A percentile compares a stretch with the other conserved stretches of the same genome.
Conservation (phyloP, 2,888 invertebrate species). For the Monochamus alternatus region DNA sequence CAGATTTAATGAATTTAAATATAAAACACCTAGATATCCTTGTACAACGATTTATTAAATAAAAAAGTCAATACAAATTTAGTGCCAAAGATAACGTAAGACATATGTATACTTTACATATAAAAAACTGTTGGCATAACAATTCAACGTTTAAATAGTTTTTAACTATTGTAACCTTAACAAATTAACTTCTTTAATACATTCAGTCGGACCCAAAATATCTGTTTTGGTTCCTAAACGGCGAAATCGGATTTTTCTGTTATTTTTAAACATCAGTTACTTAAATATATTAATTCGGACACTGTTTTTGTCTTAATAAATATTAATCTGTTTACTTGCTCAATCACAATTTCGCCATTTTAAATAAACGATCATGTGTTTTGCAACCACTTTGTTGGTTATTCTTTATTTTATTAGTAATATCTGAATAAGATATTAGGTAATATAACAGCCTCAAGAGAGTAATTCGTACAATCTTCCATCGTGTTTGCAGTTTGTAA, state of each 20-base stretch:
- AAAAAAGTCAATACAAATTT: conserved; percentile 6
- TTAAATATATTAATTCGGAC: no score
- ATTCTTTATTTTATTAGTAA: background rate
- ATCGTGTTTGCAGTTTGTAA: background rate
- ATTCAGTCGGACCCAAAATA: background rate
- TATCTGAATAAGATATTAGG: background rate
- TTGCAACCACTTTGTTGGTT: background rate
- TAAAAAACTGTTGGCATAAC: conserved; percentile 11
- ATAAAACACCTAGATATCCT: background rate
- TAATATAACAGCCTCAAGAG: background rate
- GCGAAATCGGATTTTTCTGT: background rate
- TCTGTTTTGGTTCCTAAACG: background rate
- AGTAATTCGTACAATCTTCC: background rate
- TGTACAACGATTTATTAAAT: conserved; percentile 8
- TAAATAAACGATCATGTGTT: background rate
- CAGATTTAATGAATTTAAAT: no score
- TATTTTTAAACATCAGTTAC: no score
- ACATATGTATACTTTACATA: conserved; percentile 8
- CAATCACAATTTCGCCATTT: background rate
- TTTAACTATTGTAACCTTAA: conserved; percentile 7
- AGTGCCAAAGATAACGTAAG: conserved; percentile 1
- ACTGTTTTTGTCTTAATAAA: no score
- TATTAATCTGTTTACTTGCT: background rate
- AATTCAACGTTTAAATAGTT: conserved; percentile 12
- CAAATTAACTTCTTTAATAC: background rate